phyloP scores from a whole-genome alignment of 2,797 vertebrate genomes.

The Sebastes diaconus region DNA sequence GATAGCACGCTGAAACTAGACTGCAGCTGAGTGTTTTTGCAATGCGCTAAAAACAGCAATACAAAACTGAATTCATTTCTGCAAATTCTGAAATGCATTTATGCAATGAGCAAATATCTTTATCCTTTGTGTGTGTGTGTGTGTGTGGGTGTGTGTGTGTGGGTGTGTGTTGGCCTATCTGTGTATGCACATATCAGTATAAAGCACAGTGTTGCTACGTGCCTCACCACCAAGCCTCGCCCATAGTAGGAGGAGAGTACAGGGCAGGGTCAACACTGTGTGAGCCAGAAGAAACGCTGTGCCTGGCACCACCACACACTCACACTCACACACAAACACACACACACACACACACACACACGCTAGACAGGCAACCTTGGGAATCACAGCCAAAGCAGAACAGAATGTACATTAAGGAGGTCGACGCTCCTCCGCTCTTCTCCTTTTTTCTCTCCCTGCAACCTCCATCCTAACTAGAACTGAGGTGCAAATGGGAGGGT shows the following conservation, averaged over 20 bases:
- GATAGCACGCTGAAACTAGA: neutral
- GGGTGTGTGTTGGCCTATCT: conserved; percentile 57
- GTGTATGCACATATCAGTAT: conserved; percentile 62
- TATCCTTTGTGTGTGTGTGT: conserved; percentile 16
- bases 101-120: conserved; percentile 26
- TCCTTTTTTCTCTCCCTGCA: conserved; percentile 42
- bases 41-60: neutral
- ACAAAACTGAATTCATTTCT: neutral
- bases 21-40: neutral
- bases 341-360: conserved; percentile 37
- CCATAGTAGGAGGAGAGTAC: conserved; percentile 82
- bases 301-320: conserved; percentile 94
- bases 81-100: neutral
- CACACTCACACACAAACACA: conserved; percentile 47
- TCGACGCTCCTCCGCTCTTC: conserved; percentile 43
- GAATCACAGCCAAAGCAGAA: conserved; percentile 84
- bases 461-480: conserved; percentile 12
- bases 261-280: conserved; percentile 86
- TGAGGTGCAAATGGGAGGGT: neutral
- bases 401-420: conserved; percentile 86
- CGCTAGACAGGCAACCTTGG: conserved; percentile 80
- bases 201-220: conserved; percentile 66
- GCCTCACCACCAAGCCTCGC: conserved; percentile 68
- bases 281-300: conserved; percentile 87
- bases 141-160: neutral